phyloP scores from a whole-genome alignment of 2,888 invertebrate species.

The Pterobdella sp. region DNA sequence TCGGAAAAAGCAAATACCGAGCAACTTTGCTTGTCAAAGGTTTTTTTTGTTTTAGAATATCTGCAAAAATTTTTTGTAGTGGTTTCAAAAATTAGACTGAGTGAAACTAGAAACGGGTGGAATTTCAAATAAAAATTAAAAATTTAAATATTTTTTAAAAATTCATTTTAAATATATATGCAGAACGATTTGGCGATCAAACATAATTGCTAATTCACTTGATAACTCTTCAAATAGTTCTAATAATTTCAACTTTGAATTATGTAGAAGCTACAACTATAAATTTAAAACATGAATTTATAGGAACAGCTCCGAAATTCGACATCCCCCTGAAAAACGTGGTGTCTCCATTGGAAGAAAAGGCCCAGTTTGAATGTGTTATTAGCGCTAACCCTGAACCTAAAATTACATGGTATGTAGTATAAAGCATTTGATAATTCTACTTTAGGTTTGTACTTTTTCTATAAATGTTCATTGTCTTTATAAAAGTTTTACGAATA shows the following conservation, averaged over 20 bases:
- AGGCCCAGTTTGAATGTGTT: conserved; percentile 20
- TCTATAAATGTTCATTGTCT: no score
- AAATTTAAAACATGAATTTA: neutral
- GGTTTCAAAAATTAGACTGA: neutral
- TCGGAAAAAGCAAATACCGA: conserved; percentile 21
- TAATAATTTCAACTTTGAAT: neutral
- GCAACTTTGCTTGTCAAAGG: conserved; percentile 21
- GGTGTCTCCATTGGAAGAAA: neutral
- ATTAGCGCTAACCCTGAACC: conserved; percentile 18
- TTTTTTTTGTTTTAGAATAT: neutral
- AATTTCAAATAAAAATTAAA: neutral
- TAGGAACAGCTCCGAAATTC: conserved; percentile 21
- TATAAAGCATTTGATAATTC: neutral
- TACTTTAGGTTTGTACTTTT: no score
- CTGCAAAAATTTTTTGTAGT: no score
- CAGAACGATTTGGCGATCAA: no score
- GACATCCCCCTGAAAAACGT: conserved; percentile 17
- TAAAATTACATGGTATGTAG: conserved; percentile 4
- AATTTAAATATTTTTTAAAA: neutral
- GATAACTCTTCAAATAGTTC: neutral
- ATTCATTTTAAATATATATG: no score
- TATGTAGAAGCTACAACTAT: neutral
- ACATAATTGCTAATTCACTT: no score
- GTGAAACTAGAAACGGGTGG: neutral
- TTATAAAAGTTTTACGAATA: no score